phyloP scores from a whole-genome alignment of 2,797 vertebrate species.

The Ctenopoma kingsleyae region DNA sequence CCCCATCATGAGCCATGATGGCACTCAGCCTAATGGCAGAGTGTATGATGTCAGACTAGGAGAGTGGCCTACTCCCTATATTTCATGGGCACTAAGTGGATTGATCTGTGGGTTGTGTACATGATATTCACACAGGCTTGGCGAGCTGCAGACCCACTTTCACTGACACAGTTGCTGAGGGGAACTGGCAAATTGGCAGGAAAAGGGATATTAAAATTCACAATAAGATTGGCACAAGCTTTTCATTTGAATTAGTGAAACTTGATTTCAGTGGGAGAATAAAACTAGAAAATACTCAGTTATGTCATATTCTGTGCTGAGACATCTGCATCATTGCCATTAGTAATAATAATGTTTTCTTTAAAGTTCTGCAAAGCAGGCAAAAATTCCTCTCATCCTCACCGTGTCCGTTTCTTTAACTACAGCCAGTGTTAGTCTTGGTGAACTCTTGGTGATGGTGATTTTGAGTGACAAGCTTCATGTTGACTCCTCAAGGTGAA shows the following conservation, averaged over 20 bases:
- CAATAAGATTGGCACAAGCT: conserved; percentile 24
- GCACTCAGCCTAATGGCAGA: conserved; percentile 81
- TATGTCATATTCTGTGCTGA: not conserved
- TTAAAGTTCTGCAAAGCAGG: not conserved
- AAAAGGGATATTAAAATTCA: conserved; percentile 20
- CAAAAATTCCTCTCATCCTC: not conserved
- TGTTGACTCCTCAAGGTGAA: conserved; percentile 57
- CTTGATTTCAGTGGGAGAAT: conserved; percentile 24
- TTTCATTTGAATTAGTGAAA: conserved; percentile 28
- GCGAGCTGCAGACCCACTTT: conserved; percentile 36
- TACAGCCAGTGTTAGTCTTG: not conserved
- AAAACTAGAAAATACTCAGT: conserved; percentile 8
- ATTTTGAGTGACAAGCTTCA: conserved; percentile 66
- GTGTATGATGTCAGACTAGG: conserved; percentile 82
- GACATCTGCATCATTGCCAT: not conserved
- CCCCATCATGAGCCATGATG: conserved; percentile 60
- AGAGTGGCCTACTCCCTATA: conserved; percentile 75
- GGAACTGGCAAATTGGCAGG: conserved; percentile 11
- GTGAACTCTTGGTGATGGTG: conserved; percentile 40
- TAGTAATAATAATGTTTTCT: not conserved
- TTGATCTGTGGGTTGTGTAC: conserved; percentile 78
- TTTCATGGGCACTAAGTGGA: conserved; percentile 82
- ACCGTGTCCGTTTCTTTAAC: not conserved
- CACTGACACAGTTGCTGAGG: conserved; percentile 19
- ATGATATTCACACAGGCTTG: conserved; percentile 66